Evolutionary conservation across 2,113 vertebrate species (phyloP), one percentile per base, ranked within the genome.

Genomic region (Psettodes erumei): DNA sequence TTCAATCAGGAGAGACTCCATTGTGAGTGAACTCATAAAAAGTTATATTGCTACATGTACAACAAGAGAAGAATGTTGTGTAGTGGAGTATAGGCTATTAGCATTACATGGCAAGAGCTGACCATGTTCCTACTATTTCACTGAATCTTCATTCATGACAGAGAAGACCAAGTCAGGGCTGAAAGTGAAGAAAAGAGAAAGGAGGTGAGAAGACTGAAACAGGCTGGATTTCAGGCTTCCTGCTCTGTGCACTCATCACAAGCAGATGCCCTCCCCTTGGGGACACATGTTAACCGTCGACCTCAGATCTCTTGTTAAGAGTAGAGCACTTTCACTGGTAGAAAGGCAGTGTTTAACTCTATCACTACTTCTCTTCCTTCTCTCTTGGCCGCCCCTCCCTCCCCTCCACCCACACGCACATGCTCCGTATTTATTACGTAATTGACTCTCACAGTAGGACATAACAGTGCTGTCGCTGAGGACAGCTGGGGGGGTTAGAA

Each of bases 401-500:
- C 37, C 25, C 25, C 19, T 43, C 33, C 15, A 6, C 23, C 8
- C 40, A 50, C 19, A 69, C 38, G 27, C 37, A 28, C 58, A 51
- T 30, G 48, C 64, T 60, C 70, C 0, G 18, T 32, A 63, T 50
- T 72, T 48, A 74, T 89, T 86, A 79, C 59, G 51, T 86, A 86
- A 81, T 65, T 50, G 74, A 55, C 78, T 75, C 28, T 32, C 21
- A 38, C 75, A 45, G 63, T 18, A 21, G 40, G 28, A 42, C 40
- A 28, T 25, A 66, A 71, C 70, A 54, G 48, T 19, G 72, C 64
- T 54, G 81, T 62, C 45, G 42, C 47, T 9, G 69, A 50, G 28
- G 77, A 71, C 53, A 58, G 67, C 74, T 70, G 42, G 55, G 66
- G n/a, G 72, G 71, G 80, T 78, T 86, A 85, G 84, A 86, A 66